Base-by-base conservation (phyloP, 2,888 invertebrate genomes). In the Tridacna gigas region DNA sequence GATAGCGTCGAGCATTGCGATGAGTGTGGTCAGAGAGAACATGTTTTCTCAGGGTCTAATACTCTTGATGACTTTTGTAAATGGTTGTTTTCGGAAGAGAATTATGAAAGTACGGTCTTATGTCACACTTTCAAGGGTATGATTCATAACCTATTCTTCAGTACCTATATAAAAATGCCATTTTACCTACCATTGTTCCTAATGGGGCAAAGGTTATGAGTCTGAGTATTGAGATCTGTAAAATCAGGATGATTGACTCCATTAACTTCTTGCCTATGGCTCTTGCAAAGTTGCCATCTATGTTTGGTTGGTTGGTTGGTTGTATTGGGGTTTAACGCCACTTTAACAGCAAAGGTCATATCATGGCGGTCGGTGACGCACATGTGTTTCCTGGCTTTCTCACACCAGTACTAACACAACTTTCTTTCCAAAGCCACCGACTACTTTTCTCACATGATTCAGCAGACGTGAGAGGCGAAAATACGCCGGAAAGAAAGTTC, bases 51-150 rank as follows among this genome's bases (percentile, higher is more conserved):
- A n/a, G n/a, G n/a, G n/a, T n/a, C n/a, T n/a, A n/a, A n/a, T n/a
- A n/a, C 28, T 28, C 20, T 18, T 45, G 47, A 79, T 4, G 25
- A 51, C 20, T 88, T 86, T 80, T 84, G 88, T 25, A 65, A 80
- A 74, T 86, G 83, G 85, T 48, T 85, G n/a, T 85, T 86, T 74
- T 83, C 88, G 0, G 86, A 80, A 15, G 76, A 81, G 47, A 83
- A 83, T 61, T n/a, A n/a, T 20, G 81, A 79, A 20, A 75, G 83
- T 15, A 88, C 79, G 18, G 84, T 80, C 7, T 48, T 84, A 9
- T 88, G 84, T 74, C 84, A 86, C 47, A 86, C 56, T 88, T 86
- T 60, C 80, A 86, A 81, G 82, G 86, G 4, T 88, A 86, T 71
- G 83, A 83, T 47, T 77, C 75, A 37, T 86, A 83, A 51, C 88